A percentile compares a stretch with the other conserved stretches of the same genome.
These are phyloP conservation scores for Valencia hispanica DNA, from an alignment of 2,797 vertebrate genomes.

Conservation along the genomic window DNA sequence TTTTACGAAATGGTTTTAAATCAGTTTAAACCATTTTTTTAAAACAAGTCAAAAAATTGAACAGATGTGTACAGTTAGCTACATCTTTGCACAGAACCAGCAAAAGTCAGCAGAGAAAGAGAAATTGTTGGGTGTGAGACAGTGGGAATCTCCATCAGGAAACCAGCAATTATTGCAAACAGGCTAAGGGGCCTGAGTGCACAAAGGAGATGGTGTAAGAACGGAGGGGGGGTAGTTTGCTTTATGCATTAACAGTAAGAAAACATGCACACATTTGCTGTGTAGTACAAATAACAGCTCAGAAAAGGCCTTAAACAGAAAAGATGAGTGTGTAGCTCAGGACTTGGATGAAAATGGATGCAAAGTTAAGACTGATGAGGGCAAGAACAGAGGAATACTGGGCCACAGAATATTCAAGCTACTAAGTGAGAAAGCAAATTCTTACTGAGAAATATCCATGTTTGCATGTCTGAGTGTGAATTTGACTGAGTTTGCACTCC, in stretches of 20 bases:
- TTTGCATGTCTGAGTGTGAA: not conserved
- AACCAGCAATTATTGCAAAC: constrained; percentile 37
- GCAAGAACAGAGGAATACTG: constrained; percentile 5
- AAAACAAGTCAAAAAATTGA: constrained; percentile 12
- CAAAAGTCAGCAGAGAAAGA: constrained; percentile 14
- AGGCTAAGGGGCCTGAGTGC: constrained; percentile 34
- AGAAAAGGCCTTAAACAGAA: constrained; percentile 1
- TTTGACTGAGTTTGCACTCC: not conserved
- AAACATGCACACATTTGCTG: constrained; percentile 20
- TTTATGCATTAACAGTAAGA: constrained; percentile 24
- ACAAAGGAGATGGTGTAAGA: constrained; percentile 11
- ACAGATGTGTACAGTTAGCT: constrained; percentile 15
- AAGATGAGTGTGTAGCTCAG: constrained; percentile 29
- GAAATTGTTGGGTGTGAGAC: constrained; percentile 12
- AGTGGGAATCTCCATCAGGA: constrained; percentile 32
- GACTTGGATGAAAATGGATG: constrained; percentile 12
- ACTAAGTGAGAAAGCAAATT: constrained; percentile 14
- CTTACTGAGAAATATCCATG: not conserved
- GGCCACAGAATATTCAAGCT: constrained; percentile 16
- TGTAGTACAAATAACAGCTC: not conserved
- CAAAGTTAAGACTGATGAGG: constrained; percentile 2
- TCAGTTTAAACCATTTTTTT: not conserved
- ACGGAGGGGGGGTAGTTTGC: constrained; percentile 17
- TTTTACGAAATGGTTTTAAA: no score
- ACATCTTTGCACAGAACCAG: constrained; percentile 19